Percentiles rank a stretch among this genome's conserved stretches.
These are phyloP conservation scores for Stenodera caucasica DNA, from an alignment of 2,888 invertebrate species.

Conservation along the genomic window DNA sequence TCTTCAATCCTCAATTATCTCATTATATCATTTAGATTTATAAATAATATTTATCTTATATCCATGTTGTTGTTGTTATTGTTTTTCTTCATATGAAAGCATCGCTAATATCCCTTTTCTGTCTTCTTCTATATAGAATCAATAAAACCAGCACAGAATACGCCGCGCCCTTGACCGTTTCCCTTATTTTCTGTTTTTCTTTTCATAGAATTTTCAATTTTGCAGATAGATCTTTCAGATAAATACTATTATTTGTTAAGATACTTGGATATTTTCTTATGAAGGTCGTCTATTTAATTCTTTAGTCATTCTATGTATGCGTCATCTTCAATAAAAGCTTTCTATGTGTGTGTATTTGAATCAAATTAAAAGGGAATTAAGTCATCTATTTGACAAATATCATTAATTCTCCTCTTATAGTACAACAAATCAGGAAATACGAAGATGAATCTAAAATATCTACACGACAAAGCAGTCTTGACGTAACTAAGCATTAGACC, in stretches of 20 bases:
- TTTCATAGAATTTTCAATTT: neutral
- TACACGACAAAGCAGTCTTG: neutral
- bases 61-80: neutral
- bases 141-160: slow-evolving; percentile 9
- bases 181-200: slow-evolving; percentile 3
- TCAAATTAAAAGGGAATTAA: neutral
- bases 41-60: too few relatives aligned
- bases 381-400: neutral
- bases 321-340: neutral
- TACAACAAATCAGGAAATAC: neutral
- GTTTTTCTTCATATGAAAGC: neutral
- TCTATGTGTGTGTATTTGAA: neutral
- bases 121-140: slow-evolving; percentile 13
- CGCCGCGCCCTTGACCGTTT: slow-evolving; percentile 26
- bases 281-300: slow-evolving; percentile 1
- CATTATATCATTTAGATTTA: too few relatives aligned
- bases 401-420: neutral
- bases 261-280: neutral
- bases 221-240: neutral
- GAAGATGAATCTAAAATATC: neutral
- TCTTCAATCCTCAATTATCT: too few relatives aligned
- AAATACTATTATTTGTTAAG: neutral
- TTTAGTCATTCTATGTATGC: neutral
- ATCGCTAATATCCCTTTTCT: neutral
- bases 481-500: neutral